Evolutionary conservation across 2,113 vertebrate genomes (phyloP).

Genomic region (Labeo catla): DNA sequence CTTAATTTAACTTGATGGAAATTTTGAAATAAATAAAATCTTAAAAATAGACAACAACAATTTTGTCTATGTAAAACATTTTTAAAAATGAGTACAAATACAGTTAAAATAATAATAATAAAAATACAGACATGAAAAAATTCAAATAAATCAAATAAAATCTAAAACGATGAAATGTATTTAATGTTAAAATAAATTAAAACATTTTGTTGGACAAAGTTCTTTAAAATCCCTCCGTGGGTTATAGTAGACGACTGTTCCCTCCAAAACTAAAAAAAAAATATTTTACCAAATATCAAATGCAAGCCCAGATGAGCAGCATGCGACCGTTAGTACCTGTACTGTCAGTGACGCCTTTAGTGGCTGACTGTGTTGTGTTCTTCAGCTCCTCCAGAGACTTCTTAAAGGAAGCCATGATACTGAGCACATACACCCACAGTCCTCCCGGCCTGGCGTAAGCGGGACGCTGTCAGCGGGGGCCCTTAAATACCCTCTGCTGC

Average conservation of each 20-base stretch:
- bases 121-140: background rate
- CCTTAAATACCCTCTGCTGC: conserved; percentile 73
- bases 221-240: background rate
- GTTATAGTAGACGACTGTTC: background rate
- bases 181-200: background rate
- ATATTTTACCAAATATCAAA: background rate
- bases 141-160: background rate
- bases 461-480: conserved; percentile 12
- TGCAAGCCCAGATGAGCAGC: background rate
- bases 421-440: conserved; percentile 42
- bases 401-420: conserved; percentile 75
- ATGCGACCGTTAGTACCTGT: conserved; percentile 67
- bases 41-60: background rate
- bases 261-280: background rate
- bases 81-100: background rate
- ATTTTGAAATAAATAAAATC: background rate
- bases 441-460: conserved; percentile 43
- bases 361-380: conserved; percentile 66
- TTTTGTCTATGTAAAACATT: background rate
- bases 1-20: background rate
- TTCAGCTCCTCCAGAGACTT: conserved; percentile 75
- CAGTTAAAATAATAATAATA: background rate
- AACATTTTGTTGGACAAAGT: background rate
- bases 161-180: background rate
- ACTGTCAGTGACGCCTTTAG: conserved; percentile 70